Conservation (phyloP, 2,797 vertebrate genomes). For the Eulemur mongoz region DNA sequence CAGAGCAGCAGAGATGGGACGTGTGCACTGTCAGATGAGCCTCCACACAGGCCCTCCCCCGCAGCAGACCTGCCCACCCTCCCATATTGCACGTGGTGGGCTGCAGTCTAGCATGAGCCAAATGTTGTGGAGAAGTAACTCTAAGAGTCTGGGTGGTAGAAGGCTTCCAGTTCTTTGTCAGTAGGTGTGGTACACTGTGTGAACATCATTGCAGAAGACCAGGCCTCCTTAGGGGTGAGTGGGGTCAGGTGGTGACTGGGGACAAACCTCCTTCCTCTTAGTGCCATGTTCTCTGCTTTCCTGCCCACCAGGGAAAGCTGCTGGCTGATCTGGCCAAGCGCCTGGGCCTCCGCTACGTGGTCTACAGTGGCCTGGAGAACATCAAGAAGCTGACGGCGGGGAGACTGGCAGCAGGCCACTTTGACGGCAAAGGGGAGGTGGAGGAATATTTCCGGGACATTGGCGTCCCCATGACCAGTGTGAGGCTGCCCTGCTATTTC, state of each 20-base stretch:
- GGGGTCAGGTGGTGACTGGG: not conserved
- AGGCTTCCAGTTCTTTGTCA: not conserved
- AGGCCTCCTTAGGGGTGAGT: not conserved
- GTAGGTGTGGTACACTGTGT: not conserved
- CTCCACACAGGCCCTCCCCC: not conserved
- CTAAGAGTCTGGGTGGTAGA: not conserved
- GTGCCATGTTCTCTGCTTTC: not conserved
- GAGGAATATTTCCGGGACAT: slow-evolving; percentile 81
- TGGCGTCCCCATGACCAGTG: slow-evolving; percentile 69
- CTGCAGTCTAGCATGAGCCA: not conserved
- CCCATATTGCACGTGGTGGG: not conserved
- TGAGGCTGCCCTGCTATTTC: slow-evolving; percentile 80
- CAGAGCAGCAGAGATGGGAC: not conserved
- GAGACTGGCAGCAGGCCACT: slow-evolving; percentile 79
- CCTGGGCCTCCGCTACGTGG: slow-evolving; percentile 73
- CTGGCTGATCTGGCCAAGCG: slow-evolving; percentile 80
- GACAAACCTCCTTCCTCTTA: not conserved
- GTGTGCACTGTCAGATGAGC: not conserved
- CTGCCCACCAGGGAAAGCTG: slow-evolving; percentile 74
- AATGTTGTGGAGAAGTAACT: not conserved
- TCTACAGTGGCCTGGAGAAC: slow-evolving; percentile 85
- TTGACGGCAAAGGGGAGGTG: slow-evolving; percentile 82
- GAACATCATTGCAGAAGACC: not conserved
- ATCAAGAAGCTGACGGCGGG: slow-evolving; percentile 78
- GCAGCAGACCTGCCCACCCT: not conserved